These are phyloP conservation scores for Chymomyza costata DNA, from an alignment of 1,140 invertebrate species.

Conservation along the genomic window DNA sequence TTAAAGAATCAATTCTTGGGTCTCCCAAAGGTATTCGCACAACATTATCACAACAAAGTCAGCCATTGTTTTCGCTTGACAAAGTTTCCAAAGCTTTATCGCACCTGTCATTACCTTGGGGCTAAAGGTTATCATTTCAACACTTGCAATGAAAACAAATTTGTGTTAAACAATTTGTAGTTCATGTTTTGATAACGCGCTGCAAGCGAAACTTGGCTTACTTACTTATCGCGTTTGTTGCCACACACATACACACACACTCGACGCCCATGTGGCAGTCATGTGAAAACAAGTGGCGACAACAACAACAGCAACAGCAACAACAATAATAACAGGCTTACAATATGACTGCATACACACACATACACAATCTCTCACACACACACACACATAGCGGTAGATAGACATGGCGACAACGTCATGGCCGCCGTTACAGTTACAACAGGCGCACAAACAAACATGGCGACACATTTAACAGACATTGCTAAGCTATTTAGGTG, in stretches of 20 bases:
- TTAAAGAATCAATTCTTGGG: too few relatives aligned
- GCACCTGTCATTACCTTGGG: too few relatives aligned
- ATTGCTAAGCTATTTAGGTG: slow-evolving; percentile 2
- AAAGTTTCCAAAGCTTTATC: too few relatives aligned
- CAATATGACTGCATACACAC: neutral
- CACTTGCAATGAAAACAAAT: slow-evolving; percentile 18
- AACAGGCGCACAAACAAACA: slow-evolving; percentile 18
- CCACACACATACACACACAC: neutral
- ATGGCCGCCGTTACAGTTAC: slow-evolving; percentile 9
- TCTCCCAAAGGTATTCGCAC: too few relatives aligned
- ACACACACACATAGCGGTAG: slow-evolving; percentile 6
- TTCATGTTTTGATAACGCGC: slow-evolving; percentile 58
- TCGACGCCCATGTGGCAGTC: slow-evolving; percentile 37
- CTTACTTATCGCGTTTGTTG: slow-evolving; percentile 60
- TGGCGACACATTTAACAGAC: slow-evolving; percentile 30
- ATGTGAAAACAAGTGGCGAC: slow-evolving; percentile 51
- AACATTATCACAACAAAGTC: too few relatives aligned
- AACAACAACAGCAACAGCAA: slow-evolving; percentile 12
- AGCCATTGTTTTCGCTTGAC: too few relatives aligned
- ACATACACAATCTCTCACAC: neutral
- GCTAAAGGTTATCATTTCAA: too few relatives aligned
- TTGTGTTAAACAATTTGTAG: slow-evolving; percentile 69
- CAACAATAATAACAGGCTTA: slow-evolving; percentile 1
- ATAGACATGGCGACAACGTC: too few relatives aligned
- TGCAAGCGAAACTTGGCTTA: slow-evolving; percentile 53